These are phyloP conservation scores for Lateolabrax maculatus DNA, from an alignment of 2,797 vertebrate genomes.

Conservation along the genomic window DNA sequence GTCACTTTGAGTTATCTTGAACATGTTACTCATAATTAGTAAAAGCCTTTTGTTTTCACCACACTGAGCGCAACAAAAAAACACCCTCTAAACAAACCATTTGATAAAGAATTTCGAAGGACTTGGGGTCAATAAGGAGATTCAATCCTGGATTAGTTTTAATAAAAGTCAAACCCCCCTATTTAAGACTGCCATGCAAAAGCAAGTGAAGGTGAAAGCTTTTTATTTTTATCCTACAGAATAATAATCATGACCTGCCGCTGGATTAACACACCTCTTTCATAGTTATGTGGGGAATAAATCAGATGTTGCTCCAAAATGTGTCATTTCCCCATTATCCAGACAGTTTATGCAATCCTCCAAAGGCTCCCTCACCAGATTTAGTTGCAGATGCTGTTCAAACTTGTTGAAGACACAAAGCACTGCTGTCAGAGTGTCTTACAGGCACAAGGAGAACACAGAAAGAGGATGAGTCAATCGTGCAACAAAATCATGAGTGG, in stretches of 20 bases:
- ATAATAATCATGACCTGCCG: constrained; percentile 56
- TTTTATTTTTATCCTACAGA: constrained; percentile 38
- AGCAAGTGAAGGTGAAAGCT: constrained; percentile 23
- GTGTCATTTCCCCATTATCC: constrained; percentile 71
- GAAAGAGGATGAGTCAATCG: constrained; percentile 54
- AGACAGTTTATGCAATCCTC: constrained; percentile 68
- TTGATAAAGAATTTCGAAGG: background rate
- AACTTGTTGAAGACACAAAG: constrained; percentile 73
- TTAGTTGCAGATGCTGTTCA: constrained; percentile 74
- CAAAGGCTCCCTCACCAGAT: constrained; percentile 68
- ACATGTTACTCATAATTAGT: background rate
- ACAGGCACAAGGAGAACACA: constrained; percentile 58
- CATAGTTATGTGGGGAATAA: constrained; percentile 57
- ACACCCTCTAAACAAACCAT: background rate
- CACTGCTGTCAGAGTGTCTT: constrained; percentile 66
- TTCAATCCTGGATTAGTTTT: background rate
- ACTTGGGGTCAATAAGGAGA: background rate
- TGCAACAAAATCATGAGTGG: constrained; percentile 42
- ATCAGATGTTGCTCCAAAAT: constrained; percentile 69
- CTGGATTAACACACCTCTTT: constrained; percentile 56
- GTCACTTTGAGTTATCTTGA: background rate
- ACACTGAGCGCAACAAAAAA: background rate
- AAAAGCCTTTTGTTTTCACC: background rate
- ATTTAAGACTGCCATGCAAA: constrained; percentile 5
- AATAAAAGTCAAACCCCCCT: constrained; percentile 3